Evolutionary conservation across 2,888 invertebrate genomes (phyloP), one percentile per base, ranked within the genome.

Genomic region (Adelognathus sp.): DNA sequence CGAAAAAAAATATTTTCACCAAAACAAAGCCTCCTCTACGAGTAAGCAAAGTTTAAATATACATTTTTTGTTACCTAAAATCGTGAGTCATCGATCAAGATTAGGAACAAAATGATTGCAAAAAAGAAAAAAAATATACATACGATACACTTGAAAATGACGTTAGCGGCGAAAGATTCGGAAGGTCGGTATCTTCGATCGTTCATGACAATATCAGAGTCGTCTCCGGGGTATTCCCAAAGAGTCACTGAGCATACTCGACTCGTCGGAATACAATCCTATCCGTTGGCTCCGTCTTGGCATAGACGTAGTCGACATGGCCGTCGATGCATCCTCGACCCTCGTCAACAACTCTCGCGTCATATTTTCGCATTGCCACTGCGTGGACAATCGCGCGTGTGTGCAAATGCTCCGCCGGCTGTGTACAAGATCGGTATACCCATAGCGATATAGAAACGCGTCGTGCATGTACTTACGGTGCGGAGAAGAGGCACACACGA

Each of bases 61-160:
- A 31, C 31, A 31, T 31, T 31, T n/a, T n/a, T 29, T 11, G 21
- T 16, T 2, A 11, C 21, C 46, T 16, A 46, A 50, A 3, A 3
- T 24, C 5, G n/a, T n/a, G n/a, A n/a, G n/a, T 21, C 11, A 24
- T n/a, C 24, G 21, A 24, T n/a, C 11, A 0, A 18, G 7, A 46
- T 46, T 18, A 24, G 1, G 1, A 21, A 50, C 11, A 16, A 21
- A 18, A 18, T n/a, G n/a, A 18, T 6, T 18, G 1, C 9, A 46
- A 24, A 18, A 71, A 16, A 31, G 33, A 18, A 7, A 63, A 52
- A 7, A 44, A 3, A 24, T 31, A 60, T 72, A 77, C 72, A 56
- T 77, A 77, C 77, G 44, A 77, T 56, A 56, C 72, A 77, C 29
- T 56, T 36, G 61, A 67, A 56, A 72, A 77, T 67, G 14, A 50